A percentile compares a stretch with the other conserved stretches of the same genome.
These are phyloP conservation scores for Calliphora vicina DNA, from an alignment of 1,140 invertebrate genomes.

Conservation along the genomic window DNA sequence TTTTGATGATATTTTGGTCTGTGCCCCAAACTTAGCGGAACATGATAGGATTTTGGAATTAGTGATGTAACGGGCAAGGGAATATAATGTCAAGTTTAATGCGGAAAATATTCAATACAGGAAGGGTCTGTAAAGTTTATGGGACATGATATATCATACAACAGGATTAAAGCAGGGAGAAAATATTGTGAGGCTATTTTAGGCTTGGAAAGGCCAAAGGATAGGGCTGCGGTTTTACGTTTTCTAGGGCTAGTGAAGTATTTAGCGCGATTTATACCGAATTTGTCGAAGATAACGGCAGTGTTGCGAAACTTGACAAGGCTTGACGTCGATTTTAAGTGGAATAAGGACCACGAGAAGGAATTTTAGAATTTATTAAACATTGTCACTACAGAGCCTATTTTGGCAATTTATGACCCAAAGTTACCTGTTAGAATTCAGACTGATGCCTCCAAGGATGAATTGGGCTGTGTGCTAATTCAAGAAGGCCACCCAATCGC, in stretches of 20 bases:
- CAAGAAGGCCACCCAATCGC: slow-evolving; percentile 50
- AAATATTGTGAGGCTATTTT: too few species aligned
- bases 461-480: slow-evolving; percentile 49
- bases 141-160: slow-evolving; percentile 37
- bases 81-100: slow-evolving; percentile 58
- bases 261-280: slow-evolving; percentile 55
- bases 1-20: slow-evolving; percentile 59
- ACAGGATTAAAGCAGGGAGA: too few species aligned
- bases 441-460: slow-evolving; percentile 54
- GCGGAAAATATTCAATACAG: slow-evolving; percentile 54
- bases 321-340: slow-evolving; percentile 45
- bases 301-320: slow-evolving; percentile 48
- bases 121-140: slow-evolving; percentile 54
- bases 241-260: slow-evolving; percentile 56
- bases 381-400: slow-evolving; percentile 46
- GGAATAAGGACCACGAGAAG: slow-evolving; percentile 46
- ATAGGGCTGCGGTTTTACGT: slow-evolving; percentile 27
- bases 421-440: slow-evolving; percentile 39
- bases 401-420: slow-evolving; percentile 49
- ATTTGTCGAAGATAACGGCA: slow-evolving; percentile 49
- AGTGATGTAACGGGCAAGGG: slow-evolving; percentile 39
- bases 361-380: slow-evolving; percentile 10
- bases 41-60: background rate
- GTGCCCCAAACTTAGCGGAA: slow-evolving; percentile 38
- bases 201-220: background rate